Evolutionary conservation across 2,888 invertebrate genomes (phyloP).

Genomic region (Pyrgus malvae): DNA sequence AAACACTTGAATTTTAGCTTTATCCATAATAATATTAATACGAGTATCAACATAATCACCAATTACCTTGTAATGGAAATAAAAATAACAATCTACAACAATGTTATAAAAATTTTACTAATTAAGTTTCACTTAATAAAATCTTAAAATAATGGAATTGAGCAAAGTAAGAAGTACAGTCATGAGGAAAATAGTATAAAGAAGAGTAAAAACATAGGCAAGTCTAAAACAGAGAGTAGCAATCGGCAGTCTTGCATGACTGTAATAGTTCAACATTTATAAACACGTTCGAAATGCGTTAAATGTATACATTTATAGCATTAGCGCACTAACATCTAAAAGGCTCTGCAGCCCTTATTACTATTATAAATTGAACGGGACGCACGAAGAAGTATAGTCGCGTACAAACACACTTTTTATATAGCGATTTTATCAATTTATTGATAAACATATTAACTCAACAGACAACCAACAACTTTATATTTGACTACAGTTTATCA

Average conservation of each 20-base stretch:
- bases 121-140: too few species aligned
- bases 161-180: conserved; percentile 5
- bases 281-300: conserved; percentile 19
- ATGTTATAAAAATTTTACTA: too few species aligned
- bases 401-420: conserved; percentile 28
- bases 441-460: neutral
- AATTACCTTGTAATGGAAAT: too few species aligned
- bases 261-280: conserved; percentile 18
- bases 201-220: neutral
- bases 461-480: too few species aligned
- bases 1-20: conserved; percentile 15
- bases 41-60: too few species aligned
- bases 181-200: neutral
- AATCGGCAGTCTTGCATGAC: conserved; percentile 14
- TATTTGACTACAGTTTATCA: too few species aligned
- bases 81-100: too few species aligned
- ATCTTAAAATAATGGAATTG: too few species aligned
- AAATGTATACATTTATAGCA: conserved; percentile 21
- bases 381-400: conserved; percentile 40
- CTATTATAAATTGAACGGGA: conserved; percentile 34
- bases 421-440: neutral
- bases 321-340: conserved; percentile 10
- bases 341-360: conserved; percentile 21
- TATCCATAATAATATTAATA: too few species aligned
- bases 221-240: neutral